Base-by-base conservation (phyloP, 2,888 invertebrate genomes). In the Parnassius orleans region DNA sequence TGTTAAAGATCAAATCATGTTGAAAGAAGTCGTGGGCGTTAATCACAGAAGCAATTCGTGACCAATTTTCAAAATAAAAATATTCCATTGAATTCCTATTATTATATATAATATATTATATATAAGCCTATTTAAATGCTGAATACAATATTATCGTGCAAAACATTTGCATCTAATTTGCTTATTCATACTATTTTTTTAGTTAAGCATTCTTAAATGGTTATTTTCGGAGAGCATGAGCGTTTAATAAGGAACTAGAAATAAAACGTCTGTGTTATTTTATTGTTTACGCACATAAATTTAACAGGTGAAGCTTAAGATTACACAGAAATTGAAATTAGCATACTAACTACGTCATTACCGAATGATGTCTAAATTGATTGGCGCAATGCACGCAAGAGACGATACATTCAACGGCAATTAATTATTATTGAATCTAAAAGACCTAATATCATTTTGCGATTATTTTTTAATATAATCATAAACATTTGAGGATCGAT, bases 351-450 rank as follows among this genome's bases (percentile, higher is more conserved):
- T 71, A 73, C 74, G 67, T 71, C 68, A 73, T 74, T 74, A 72
- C 72, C 68, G 69, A 75, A 73, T 72, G 70, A 71, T 72, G 72
- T 66, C 65, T 64, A 64, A 64, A 70, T 65, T 69, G 72, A 74
- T 70, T 71, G 70, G 69, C 69, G 64, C 63, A 70, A 62, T 60
- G 61, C 77, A 77, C 74, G 77, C 76, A 73, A 74, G 67, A 65
- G 69, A 67, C 64, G 50, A 63, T 57, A 64, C 64, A 66, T 64
- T 64, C 64, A 51, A 47, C 56, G 52, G 44, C 41, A 9, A 61
- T 61, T 61, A 58, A 9, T 58, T 57, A 14, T 58, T 58, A 60
- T 59, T 61, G 42, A 58, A 60, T 47, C 56, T 55, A 60, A 61
- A 33, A 63, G 57, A 50, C 53, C 51, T 42, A 54, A 60, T 48